These are phyloP conservation scores for Neosalanx taihuensis DNA, from an alignment of 2,797 vertebrate species.

Conservation along the genomic window DNA sequence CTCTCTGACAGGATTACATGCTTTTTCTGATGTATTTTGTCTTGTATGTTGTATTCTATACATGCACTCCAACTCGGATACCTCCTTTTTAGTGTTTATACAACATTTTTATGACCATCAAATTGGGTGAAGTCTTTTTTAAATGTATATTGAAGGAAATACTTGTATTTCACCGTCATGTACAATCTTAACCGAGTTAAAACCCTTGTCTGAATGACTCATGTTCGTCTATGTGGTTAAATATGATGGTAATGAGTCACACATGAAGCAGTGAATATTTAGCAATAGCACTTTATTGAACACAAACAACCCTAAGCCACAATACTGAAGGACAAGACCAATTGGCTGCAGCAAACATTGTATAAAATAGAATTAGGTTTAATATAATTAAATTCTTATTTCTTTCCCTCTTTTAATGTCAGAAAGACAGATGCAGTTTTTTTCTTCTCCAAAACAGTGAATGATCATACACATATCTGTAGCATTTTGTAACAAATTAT, in stretches of 20 bases:
- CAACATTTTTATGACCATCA: not conserved
- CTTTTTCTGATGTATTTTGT: not conserved
- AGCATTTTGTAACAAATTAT: constrained; percentile 78
- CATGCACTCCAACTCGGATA: not conserved
- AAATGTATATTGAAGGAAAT: not conserved
- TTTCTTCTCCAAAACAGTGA: constrained; percentile 80
- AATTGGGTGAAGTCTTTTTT: not conserved
- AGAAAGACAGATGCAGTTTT: constrained; percentile 79
- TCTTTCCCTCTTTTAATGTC: constrained; percentile 73
- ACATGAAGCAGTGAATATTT: constrained; percentile 61
- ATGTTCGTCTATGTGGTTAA: too few relatives aligned
- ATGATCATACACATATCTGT: constrained; percentile 77
- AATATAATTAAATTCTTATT: constrained; percentile 73
- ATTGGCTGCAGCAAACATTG: constrained; percentile 77
- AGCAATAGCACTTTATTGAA: constrained; percentile 91
- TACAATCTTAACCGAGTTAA: not conserved
- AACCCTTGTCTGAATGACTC: too few relatives aligned
- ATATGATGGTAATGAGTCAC: not conserved
- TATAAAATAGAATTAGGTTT: constrained; percentile 85
- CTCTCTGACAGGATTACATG: not conserved
- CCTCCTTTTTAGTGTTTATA: constrained; percentile 4
- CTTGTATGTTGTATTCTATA: not conserved
- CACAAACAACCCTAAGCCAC: constrained; percentile 86
- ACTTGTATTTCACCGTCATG: not conserved
- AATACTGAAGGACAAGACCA: constrained; percentile 83